These are phyloP conservation scores for Halcyon senegalensis DNA, from an alignment of 2,113 vertebrate genomes.

Conservation along the genomic window DNA sequence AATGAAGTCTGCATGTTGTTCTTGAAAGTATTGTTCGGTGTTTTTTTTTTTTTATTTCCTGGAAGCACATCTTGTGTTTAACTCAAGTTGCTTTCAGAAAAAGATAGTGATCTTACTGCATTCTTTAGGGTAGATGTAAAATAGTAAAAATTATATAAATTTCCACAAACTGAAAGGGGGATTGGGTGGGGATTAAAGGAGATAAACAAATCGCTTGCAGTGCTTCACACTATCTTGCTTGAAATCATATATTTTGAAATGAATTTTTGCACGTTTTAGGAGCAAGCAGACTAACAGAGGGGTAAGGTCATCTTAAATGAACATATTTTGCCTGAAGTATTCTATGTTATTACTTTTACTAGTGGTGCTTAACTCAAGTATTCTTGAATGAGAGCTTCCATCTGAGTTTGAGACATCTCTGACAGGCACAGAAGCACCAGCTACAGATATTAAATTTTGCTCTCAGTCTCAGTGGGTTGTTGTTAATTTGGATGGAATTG, in stretches of 20 bases:
- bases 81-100: constrained; percentile 13
- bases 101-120: constrained; percentile 3
- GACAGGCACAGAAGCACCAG: background rate
- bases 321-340: background rate
- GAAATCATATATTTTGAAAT: background rate
- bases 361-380: background rate
- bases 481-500: background rate
- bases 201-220: background rate
- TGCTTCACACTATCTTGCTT: background rate
- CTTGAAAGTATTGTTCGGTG: constrained; percentile 7
- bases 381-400: background rate
- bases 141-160: constrained; percentile 40
- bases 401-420: background rate
- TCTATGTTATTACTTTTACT: background rate
- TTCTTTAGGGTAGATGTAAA: constrained; percentile 51
- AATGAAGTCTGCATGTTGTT: constrained; percentile 38
- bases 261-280: background rate
- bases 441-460: background rate
- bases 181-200: background rate
- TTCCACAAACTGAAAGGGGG: background rate
- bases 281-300: background rate
- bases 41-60: background rate
- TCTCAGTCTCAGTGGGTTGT: background rate
- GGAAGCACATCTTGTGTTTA: constrained; percentile 30
- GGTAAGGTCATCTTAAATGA: background rate